Evolutionary conservation across 2,113 vertebrate species (phyloP), one percentile per base, ranked within the genome.

Genomic region (Phoxinus phoxinus): DNA sequence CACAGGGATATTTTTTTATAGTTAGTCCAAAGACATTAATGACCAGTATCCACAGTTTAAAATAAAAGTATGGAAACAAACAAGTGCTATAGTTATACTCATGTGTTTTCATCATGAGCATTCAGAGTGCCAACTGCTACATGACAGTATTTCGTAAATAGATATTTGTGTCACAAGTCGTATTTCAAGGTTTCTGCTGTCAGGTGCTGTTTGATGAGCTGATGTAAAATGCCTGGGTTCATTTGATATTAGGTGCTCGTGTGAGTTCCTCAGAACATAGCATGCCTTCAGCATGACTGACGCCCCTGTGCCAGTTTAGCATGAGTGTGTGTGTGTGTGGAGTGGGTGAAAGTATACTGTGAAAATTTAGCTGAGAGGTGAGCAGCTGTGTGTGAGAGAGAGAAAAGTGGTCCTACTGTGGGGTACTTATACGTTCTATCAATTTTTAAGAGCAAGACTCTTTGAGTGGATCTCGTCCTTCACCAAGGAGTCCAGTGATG

Each of bases 401-500:
- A 53, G 79, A 11, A 17, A 69, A 23, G 46, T 72, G 48, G 23
- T 3, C 32, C 51, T 48, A 10, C 27, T 61, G 3, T 73, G 4
- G 56, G 79, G 80, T 91, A 69, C 86, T 94, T 77, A 94, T 87
- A 86, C 84, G 59, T 87, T 93, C 27, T 93, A 87, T 94, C 61
- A 79, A 0, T 94, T 90, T 94, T 93, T 87, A 86, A 95, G 94
- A 94, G 94, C 94, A 91, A 91, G 95, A 94, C 94, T 95, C 91
- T 95, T 95, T 91, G 95, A 95, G 89, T 95, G 95, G 94, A 95
- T 95, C 92, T 95, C 94, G 85, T 95, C 94, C 92, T 95, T 95
- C 93, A 94, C 92, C 93, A 95, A 95, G 92, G 95, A 95, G 91
- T 93, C 89, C 87, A 93, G 91, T 88, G 95, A 95, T 27, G 94